These are phyloP conservation scores for Tylochromis polylepis DNA, from an alignment of 2,113 vertebrate genomes.

Conservation along the genomic window DNA sequence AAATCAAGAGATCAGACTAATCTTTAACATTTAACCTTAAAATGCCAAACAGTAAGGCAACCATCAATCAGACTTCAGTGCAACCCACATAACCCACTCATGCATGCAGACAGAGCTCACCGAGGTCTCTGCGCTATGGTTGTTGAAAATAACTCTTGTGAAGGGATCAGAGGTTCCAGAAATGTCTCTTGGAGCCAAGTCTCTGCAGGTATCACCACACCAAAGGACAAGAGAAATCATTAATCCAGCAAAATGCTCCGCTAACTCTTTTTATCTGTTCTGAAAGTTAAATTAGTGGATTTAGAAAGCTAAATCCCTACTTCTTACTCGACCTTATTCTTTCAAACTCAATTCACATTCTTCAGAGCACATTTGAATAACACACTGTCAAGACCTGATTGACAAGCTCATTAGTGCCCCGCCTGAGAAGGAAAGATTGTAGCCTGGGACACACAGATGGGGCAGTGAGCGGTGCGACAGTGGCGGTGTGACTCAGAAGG, in stretches of 20 bases:
- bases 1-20: neutral
- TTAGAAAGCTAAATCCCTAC: neutral
- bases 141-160: slow-evolving; percentile 80
- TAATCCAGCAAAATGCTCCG: neutral
- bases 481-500: slow-evolving; percentile 25
- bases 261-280: neutral
- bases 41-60: neutral
- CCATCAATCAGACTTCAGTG: neutral
- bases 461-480: slow-evolving; percentile 47
- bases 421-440: slow-evolving; percentile 9
- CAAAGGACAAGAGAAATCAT: slow-evolving; percentile 8
- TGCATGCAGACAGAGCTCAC: slow-evolving; percentile 69
- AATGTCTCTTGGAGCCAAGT: slow-evolving; percentile 84
- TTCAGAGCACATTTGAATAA: slow-evolving; percentile 15
- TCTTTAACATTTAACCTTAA: neutral
- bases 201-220: slow-evolving; percentile 63
- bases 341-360: neutral
- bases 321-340: neutral
- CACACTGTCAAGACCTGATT: slow-evolving; percentile 21
- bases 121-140: slow-evolving; percentile 80
- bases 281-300: neutral
- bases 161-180: slow-evolving; percentile 89
- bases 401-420: slow-evolving; percentile 48
- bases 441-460: slow-evolving; percentile 52
- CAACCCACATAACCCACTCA: neutral